Percentiles rank a stretch among this genome's conserved stretches.
These are phyloP conservation scores for Chaetodon trifasciatus DNA, from an alignment of 2,797 vertebrate species.

Conservation along the genomic window DNA sequence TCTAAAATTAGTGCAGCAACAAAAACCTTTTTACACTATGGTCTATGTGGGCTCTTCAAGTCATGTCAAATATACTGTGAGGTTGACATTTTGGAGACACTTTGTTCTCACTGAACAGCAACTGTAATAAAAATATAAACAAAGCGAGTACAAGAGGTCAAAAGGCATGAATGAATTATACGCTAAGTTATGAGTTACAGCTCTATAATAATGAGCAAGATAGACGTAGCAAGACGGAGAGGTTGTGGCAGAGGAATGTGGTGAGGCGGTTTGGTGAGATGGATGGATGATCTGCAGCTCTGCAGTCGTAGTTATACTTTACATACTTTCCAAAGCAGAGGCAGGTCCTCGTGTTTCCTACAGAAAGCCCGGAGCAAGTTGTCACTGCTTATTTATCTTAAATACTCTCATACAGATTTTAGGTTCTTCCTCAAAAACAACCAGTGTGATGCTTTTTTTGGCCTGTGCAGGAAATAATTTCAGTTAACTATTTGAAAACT, in stretches of 20 bases:
- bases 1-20: background rate
- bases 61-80: background rate
- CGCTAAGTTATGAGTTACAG: background rate
- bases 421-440: background rate
- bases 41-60: background rate
- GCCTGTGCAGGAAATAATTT: background rate
- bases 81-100: background rate
- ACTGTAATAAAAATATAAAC: background rate
- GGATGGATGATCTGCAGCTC: constrained; percentile 30
- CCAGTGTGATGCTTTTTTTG: background rate
- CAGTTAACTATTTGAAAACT: background rate
- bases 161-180: background rate
- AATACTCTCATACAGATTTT: background rate
- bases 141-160: background rate
- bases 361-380: background rate
- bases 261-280: constrained; percentile 13
- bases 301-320: constrained; percentile 39
- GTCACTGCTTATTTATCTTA: constrained; percentile 23
- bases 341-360: constrained; percentile 17
- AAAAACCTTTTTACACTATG: background rate
- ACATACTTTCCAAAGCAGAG: constrained; percentile 34
- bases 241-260: constrained; percentile 17
- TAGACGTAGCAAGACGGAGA: background rate
- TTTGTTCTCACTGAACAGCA: background rate
- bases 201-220: background rate